These are phyloP conservation scores for Globicephala melas DNA, from an alignment of 2,113 vertebrate genomes.

Conservation along the genomic window DNA sequence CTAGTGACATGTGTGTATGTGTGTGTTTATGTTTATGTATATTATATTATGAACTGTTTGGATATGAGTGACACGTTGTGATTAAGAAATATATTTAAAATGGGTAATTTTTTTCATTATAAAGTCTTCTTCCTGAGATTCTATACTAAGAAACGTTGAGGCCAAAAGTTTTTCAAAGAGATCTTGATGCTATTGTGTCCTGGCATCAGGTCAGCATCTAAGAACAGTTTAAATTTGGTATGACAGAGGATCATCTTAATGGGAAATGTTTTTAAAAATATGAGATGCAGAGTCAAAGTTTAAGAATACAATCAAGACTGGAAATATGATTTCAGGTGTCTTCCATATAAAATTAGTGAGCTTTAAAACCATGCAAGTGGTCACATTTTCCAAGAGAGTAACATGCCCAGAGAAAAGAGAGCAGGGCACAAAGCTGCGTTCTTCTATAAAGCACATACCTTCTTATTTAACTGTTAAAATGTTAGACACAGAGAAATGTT, in stretches of 20 bases:
- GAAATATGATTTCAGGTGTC: neutral
- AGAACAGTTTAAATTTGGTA: neutral
- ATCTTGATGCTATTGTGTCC: neutral
- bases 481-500: neutral
- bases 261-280: neutral
- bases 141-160: neutral
- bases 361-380: neutral
- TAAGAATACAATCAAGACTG: neutral
- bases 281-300: neutral
- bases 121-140: neutral
- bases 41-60: neutral
- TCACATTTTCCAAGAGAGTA: neutral
- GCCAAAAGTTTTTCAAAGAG: neutral
- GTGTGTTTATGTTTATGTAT: neutral
- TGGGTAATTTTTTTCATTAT: neutral
- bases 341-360: neutral
- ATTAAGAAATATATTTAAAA: neutral
- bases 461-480: neutral
- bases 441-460: neutral
- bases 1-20: neutral
- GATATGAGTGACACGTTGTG: neutral
- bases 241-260: neutral
- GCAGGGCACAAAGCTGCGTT: neutral
- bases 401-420: neutral
- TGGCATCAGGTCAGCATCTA: neutral